A percentile compares a stretch with the other conserved stretches of the same genome.
These are phyloP conservation scores for Leptosomus discolor DNA, from an alignment of 2,113 vertebrate species.

Conservation along the genomic window DNA sequence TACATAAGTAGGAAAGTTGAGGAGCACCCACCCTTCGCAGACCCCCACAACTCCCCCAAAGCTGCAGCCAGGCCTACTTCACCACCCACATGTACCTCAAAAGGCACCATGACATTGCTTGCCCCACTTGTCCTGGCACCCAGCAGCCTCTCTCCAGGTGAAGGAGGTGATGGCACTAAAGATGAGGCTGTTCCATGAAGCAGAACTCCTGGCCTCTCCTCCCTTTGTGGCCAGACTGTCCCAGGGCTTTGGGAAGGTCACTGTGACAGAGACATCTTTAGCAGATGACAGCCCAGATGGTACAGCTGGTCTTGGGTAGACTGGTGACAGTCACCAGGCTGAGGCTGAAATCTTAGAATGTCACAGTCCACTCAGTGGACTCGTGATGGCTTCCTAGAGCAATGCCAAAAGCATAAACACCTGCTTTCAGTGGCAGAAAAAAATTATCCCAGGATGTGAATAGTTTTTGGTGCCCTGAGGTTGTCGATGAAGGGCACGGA, in stretches of 20 bases:
- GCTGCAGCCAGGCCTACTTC: background rate
- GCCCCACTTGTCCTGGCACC: background rate
- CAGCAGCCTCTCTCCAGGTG: background rate
- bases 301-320: background rate
- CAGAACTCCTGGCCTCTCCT: background rate
- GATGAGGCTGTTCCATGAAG: background rate
- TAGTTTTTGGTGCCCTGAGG: background rate
- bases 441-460: fast-evolving
- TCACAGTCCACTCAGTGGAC: too few relatives aligned
- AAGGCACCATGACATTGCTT: background rate
- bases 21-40: background rate
- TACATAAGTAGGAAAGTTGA: background rate
- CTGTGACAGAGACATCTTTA: background rate
- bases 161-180: background rate
- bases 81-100: background rate
- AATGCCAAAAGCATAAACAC: background rate
- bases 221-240: background rate
- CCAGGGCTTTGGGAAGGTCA: background rate
- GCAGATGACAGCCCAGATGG: background rate
- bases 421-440: background rate
- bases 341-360: background rate
- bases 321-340: background rate
- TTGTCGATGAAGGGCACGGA: background rate
- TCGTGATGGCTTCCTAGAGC: background rate
- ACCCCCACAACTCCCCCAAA: background rate